Conservation (phyloP, 2,888 invertebrate species). For the Panzeria rudis region DNA sequence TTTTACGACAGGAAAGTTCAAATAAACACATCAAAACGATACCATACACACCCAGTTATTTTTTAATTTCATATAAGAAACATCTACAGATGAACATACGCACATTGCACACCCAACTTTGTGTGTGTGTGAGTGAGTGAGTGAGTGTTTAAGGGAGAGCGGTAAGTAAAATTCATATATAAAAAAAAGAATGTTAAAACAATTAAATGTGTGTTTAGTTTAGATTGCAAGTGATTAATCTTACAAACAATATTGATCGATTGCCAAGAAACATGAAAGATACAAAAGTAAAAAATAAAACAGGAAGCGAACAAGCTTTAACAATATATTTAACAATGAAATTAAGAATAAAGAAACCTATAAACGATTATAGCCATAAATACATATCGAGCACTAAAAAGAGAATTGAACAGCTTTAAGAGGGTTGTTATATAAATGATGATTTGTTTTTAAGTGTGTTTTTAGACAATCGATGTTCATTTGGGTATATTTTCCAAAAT, state of each 20-base stretch:
- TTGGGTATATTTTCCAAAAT: neutral
- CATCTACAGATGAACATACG: neutral
- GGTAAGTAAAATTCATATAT: neutral
- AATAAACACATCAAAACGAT: neutral
- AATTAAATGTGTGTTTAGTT: slow-evolving; percentile 64
- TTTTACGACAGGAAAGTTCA: too few species aligned
- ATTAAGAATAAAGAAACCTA: neutral
- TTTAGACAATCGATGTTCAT: neutral
- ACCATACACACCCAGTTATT: neutral
- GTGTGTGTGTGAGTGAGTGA: neutral
- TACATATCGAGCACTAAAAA: neutral
- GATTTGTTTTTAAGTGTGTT: neutral
- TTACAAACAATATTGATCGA: slow-evolving; percentile 14
- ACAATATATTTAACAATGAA: neutral
- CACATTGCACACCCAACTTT: neutral
- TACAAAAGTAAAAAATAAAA: neutral
- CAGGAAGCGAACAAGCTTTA: neutral
- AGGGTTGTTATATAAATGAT: neutral
- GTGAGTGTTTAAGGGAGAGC: neutral
- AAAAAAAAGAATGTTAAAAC: slow-evolving; percentile 27
- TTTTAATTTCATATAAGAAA: neutral
- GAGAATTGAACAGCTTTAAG: neutral
- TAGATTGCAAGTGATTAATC: slow-evolving; percentile 68
- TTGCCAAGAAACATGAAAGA: neutral
- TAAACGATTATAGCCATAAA: neutral